These are phyloP conservation scores for Sminthurinus aureus DNA, from an alignment of 2,888 invertebrate species.

Conservation along the genomic window DNA sequence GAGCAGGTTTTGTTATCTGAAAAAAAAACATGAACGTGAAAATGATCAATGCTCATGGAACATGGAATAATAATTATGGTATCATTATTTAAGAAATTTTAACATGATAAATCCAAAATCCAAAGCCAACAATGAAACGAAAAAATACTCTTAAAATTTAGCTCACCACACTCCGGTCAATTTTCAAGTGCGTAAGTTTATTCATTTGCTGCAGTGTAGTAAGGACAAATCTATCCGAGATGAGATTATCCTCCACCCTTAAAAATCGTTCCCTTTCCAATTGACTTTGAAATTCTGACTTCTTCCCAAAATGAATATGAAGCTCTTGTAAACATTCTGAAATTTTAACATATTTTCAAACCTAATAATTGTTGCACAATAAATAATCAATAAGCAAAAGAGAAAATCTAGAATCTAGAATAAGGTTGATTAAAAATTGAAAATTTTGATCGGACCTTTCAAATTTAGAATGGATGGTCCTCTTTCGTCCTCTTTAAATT, in stretches of 20 bases:
- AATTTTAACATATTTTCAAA: not conserved
- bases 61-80: not conserved
- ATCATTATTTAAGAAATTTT: not conserved
- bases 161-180: constrained; percentile 1
- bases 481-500: not conserved
- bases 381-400: not conserved
- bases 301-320: not conserved
- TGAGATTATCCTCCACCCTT: not conserved
- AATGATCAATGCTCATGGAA: too few relatives aligned
- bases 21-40: too few relatives aligned
- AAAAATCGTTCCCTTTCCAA: not conserved
- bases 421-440: not conserved
- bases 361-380: not conserved
- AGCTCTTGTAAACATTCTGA: not conserved
- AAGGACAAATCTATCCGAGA: not conserved
- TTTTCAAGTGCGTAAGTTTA: not conserved
- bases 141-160: not conserved
- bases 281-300: too few relatives aligned
- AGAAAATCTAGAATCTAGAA: not conserved
- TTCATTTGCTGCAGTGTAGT: not conserved
- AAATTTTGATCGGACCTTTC: constrained; percentile 2
- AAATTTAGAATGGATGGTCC: not conserved
- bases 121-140: not conserved
- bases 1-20: constrained; percentile 2
- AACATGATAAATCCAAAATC: not conserved